Conservation (phyloP, 2,797 vertebrate species). For the Ispidina lecontei region DNA sequence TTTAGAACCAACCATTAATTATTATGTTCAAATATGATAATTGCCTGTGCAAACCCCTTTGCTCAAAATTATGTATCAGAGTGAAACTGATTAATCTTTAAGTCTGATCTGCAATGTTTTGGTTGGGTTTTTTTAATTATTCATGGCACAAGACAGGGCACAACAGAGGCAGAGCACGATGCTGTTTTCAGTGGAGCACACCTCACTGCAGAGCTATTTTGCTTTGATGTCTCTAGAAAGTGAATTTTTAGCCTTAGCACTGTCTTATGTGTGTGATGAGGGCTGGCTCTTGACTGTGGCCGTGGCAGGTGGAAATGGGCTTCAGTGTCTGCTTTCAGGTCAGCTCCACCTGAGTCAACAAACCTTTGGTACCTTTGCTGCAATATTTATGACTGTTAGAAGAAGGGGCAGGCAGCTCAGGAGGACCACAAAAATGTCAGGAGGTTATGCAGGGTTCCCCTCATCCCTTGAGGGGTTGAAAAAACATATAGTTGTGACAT, state of each 20-base stretch:
- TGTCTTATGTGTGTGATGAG: not conserved
- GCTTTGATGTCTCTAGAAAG: not conserved
- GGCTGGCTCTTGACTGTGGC: not conserved
- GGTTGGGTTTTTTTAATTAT: not conserved
- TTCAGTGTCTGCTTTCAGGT: not conserved
- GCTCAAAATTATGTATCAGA: not conserved
- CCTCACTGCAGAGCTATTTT: not conserved
- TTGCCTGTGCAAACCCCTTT: not conserved
- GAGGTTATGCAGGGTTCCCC: not conserved
- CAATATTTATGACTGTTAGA: not conserved
- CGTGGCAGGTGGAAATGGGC: not conserved
- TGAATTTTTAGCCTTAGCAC: accelerated
- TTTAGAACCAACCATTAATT: not conserved
- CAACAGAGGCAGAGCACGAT: accelerated
- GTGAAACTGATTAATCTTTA: not conserved
- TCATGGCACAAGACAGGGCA: accelerated
- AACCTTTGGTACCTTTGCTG: not conserved
- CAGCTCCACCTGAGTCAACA: not conserved
- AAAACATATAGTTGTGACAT: too few relatives aligned
- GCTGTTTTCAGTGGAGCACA: not conserved
- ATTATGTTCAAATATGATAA: not conserved
- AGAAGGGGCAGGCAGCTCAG: not conserved
- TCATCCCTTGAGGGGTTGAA: not conserved
- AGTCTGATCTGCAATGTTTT: not conserved
- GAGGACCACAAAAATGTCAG: not conserved